Evolutionary conservation across 2,888 invertebrate genomes (phyloP), one percentile per base, ranked within the genome.

Genomic region (Craniophora ligustri): DNA sequence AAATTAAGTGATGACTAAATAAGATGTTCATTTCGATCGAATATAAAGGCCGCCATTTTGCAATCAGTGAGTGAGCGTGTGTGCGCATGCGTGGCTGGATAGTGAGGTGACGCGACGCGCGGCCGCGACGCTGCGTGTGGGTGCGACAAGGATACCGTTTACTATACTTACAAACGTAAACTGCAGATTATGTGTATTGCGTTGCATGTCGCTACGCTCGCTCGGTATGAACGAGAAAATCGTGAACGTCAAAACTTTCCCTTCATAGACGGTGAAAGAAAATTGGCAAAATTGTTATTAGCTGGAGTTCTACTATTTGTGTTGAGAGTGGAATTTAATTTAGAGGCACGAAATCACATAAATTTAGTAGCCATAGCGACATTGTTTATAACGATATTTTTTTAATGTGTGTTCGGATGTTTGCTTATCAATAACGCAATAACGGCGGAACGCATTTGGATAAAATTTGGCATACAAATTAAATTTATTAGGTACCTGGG

Each of bases 21-120:
- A 65, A 72, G 70, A 72, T 66, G 53, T 57, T 76, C 59, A 67
- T 71, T 76, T 66, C 55, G 62, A 68, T 67, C 51, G 57, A 62
- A 73, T 66, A 73, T 77, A 70, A 78, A 74, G 72, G 79, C 78
- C 76, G 87, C 85, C 85, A 86, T 86, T 84, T 87, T 85, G 86
- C 83, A 79, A 82, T 75, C 74, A 68, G 72, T 65, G 72, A 60
- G 56, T 58, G 67, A 59, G 70, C 68, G 76, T 67, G 71, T 71
- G 70, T 66, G 67, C 68, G 72, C 64, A 67, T 74, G 79, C 76
- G 64, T 63, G 69, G 69, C 46, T 32, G 69, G 57, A 60, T 61
- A 65, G 60, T 57, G 57, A 72, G 49, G 47, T 72, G 76, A 72
- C 75, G 78, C 71, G 72, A 42, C 63, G 70, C 62, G 72, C 67